These are phyloP conservation scores for Acronicta alni DNA, from an alignment of 2,888 invertebrate genomes.

Conservation along the genomic window DNA sequence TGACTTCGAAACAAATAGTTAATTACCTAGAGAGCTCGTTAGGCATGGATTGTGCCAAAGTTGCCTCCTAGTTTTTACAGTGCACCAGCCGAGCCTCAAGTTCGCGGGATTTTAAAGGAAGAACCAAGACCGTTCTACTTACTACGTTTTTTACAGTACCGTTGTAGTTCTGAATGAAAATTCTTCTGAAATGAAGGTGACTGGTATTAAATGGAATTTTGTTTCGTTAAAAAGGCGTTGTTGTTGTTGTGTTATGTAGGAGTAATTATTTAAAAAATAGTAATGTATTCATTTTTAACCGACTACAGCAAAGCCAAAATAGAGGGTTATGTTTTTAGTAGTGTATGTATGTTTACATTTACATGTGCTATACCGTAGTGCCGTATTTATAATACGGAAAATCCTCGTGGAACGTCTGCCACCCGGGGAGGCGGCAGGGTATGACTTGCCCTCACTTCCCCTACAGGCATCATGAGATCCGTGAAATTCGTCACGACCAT, in stretches of 20 bases:
- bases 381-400: too few relatives aligned
- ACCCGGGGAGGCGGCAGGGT: too few relatives aligned
- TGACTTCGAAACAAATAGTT: slow-evolving; percentile 86
- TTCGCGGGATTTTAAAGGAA: slow-evolving; percentile 54
- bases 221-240: slow-evolving; percentile 18
- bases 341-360: too few relatives aligned
- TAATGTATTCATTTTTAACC: too few relatives aligned
- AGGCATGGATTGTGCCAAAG: slow-evolving; percentile 79
- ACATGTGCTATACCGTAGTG: too few relatives aligned
- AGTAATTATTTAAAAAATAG: neutral
- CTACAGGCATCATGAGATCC: too few relatives aligned
- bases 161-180: slow-evolving; percentile 43
- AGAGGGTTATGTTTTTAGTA: too few relatives aligned
- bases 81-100: slow-evolving; percentile 51
- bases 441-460: too few relatives aligned
- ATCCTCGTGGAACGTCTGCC: too few relatives aligned
- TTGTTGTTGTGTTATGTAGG: slow-evolving; percentile 1
- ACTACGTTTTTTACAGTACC: slow-evolving; percentile 40
- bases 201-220: slow-evolving; percentile 21
- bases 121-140: slow-evolving; percentile 56
- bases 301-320: too few relatives aligned
- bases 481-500: too few relatives aligned
- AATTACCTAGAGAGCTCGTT: slow-evolving; percentile 86
- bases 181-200: slow-evolving; percentile 50
- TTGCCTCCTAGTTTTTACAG: slow-evolving; percentile 61